Percentiles rank a stretch among this genome's conserved stretches.
Evolutionary conservation across 2,888 invertebrate species (phyloP).

Genomic region (Nebria salina): DNA sequence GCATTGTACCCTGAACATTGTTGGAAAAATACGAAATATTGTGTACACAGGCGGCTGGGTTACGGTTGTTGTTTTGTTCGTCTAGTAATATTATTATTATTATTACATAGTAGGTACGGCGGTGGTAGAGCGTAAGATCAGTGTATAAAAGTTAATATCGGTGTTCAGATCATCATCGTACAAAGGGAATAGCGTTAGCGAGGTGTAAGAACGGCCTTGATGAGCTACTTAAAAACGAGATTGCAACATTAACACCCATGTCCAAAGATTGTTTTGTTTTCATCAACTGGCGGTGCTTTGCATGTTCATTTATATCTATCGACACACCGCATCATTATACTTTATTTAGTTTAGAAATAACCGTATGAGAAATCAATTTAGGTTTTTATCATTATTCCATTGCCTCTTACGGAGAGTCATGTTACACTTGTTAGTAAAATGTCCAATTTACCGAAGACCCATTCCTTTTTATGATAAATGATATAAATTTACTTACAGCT

Average conservation of each 20-base stretch:
- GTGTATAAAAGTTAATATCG: conserved; percentile 37
- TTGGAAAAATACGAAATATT: not conserved
- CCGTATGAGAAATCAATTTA: not conserved
- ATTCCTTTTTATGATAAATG: too few species aligned
- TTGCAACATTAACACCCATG: conserved; percentile 39
- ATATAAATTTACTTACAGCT: too few species aligned
- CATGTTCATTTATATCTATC: conserved; percentile 30
- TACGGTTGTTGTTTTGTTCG: not conserved
- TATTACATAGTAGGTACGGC: not conserved
- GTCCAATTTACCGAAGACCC: too few species aligned
- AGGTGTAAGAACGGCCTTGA: conserved; percentile 33
- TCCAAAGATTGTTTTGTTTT: conserved; percentile 32
- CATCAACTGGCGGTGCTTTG: conserved; percentile 27
- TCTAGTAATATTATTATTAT: not conserved
- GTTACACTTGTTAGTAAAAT: too few species aligned
- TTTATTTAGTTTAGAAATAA: not conserved
- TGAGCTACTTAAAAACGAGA: conserved; percentile 44
- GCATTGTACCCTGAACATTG: not conserved
- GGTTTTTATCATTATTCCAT: too few species aligned
- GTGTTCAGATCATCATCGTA: conserved; percentile 20
- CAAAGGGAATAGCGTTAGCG: conserved; percentile 11
- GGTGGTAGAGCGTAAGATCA: not conserved
- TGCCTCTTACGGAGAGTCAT: too few species aligned
- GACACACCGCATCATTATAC: not conserved
- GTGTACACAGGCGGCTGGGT: not conserved